These are phyloP conservation scores for Agonopterix arenella DNA, from an alignment of 2,888 invertebrate species.

Conservation along the genomic window DNA sequence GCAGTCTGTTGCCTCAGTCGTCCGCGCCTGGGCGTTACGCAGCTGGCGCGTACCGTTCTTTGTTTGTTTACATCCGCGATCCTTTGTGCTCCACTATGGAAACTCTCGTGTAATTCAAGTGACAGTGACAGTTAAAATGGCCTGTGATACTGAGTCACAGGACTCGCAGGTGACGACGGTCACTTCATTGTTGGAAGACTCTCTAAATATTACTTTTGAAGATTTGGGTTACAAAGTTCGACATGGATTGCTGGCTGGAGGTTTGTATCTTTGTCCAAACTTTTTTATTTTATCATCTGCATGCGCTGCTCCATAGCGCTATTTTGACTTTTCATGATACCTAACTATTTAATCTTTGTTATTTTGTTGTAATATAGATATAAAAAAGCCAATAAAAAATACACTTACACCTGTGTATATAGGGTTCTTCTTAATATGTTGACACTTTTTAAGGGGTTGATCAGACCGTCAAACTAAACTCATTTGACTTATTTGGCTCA, in stretches of 20 bases:
- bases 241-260: constrained; percentile 73
- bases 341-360: too few relatives aligned
- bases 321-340: too few relatives aligned
- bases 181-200: constrained; percentile 54
- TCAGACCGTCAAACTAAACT: too few relatives aligned
- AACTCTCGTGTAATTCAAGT: constrained; percentile 20
- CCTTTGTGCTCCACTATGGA: constrained; percentile 54
- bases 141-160: constrained; percentile 42
- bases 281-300: too few relatives aligned
- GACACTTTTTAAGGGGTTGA: too few relatives aligned
- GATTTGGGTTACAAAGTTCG: constrained; percentile 81
- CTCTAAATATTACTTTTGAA: constrained; percentile 81
- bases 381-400: too few relatives aligned
- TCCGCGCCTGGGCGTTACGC: constrained; percentile 31
- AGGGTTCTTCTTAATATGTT: too few relatives aligned
- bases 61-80: constrained; percentile 49
- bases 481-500: too few relatives aligned
- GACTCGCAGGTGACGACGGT: constrained; percentile 60
- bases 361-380: too few relatives aligned
- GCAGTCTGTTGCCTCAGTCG: constrained; percentile 22
- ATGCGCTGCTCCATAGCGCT: too few relatives aligned
- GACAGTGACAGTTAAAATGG: constrained; percentile 49
- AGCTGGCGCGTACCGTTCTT: constrained; percentile 34
- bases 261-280: constrained; percentile 43
- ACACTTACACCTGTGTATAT: too few relatives aligned